Conservation (phyloP, 2,888 invertebrate genomes). For the Rhingia campestris region DNA sequence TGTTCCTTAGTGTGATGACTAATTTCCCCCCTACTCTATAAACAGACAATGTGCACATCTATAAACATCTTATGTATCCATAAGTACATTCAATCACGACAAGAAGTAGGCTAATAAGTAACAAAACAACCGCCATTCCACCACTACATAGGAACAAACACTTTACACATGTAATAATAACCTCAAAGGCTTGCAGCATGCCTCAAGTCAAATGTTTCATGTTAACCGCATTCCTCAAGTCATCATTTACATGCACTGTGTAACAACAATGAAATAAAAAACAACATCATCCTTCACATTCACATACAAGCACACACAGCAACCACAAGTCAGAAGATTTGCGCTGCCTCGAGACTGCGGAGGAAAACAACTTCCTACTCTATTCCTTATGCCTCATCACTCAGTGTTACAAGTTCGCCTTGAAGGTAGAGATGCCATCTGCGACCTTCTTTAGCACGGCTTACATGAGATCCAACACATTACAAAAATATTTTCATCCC, state of each 20-base stretch:
- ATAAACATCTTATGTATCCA: too few relatives aligned
- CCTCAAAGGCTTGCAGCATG: not conserved
- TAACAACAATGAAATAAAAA: conserved; percentile 8
- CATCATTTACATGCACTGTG: conserved; percentile 9
- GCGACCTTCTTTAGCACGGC: conserved; percentile 48
- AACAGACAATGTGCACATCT: too few relatives aligned
- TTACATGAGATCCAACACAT: conserved; percentile 37
- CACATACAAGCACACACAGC: not conserved
- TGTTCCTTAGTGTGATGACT: too few relatives aligned
- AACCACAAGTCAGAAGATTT: conserved; percentile 22
- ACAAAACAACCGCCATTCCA: too few relatives aligned
- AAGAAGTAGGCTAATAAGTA: too few relatives aligned
- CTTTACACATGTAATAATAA: too few relatives aligned
- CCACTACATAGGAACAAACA: too few relatives aligned
- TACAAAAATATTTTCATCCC: conserved; percentile 25
- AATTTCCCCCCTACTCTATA: too few relatives aligned
- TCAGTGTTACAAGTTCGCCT: conserved; percentile 49
- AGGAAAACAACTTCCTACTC: conserved; percentile 32
- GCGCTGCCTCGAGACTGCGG: conserved; percentile 14
- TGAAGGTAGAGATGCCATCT: conserved; percentile 61
- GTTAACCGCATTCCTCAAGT: conserved; percentile 8
- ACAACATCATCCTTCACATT: conserved; percentile 11
- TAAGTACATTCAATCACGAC: too few relatives aligned
- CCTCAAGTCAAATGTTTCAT: conserved; percentile 4
- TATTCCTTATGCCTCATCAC: conserved; percentile 38